Evolutionary conservation across 1,140 invertebrate species (phyloP), one percentile per base, ranked within the genome.

Genomic region (Micrasema minimum): DNA sequence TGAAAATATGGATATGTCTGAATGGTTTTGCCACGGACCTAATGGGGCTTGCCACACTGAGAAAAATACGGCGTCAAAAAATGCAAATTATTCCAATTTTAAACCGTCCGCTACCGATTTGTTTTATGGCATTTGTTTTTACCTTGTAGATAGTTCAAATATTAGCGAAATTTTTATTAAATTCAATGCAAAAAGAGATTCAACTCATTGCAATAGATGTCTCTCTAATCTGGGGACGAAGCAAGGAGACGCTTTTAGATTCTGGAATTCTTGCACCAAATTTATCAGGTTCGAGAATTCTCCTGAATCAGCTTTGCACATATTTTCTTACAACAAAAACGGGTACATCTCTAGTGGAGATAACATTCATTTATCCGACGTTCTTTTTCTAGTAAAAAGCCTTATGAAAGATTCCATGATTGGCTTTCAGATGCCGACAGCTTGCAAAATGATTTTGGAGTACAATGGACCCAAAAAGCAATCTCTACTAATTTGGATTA

Each of bases 11-110:
- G 86, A 87, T 71, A 80, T 83, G 77, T 82, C 80, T 0, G 85
- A 87, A 64, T 87, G 85, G 86, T 88, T 87, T 76, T 88, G 87
- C 71, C 86, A 87, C 72, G 80, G 77, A 2, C 78, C 43, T 0
- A 38, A 53, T 69, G 75, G 18, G 68, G 75, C 18, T 71, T 77
- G 9, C 68, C 74, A 59, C 69, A 50, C 23, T 74, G 78, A 53
- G 16, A 67, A 68, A n/a, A 59, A 66, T 18, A 55, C 59, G 23
- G 18, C 16, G 9, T 20, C 57, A 6, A 53, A 41, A n/a, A 61
- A 71, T 22, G 38, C 37, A 10, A 67, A 68, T 62, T 57, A 62
- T 31, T 64, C 61, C 6, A 62, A 48, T 38, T 69, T 75, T 16
- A 75, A 77, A 53, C 75, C 86, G 37, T 80, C 80, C 48, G 83